These are phyloP conservation scores for Empis livida DNA, from an alignment of 2,888 invertebrate genomes.

Conservation along the genomic window DNA sequence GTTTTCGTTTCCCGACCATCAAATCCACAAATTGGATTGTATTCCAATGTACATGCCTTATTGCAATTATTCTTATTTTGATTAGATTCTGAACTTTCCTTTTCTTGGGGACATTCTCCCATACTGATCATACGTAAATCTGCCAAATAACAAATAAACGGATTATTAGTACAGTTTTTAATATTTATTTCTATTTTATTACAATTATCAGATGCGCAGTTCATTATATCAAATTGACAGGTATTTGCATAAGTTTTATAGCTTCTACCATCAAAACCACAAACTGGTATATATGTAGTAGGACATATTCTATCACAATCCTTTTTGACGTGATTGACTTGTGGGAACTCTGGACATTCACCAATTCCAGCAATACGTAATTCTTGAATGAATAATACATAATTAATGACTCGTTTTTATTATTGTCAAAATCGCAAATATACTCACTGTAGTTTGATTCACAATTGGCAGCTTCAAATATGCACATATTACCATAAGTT, in stretches of 20 bases:
- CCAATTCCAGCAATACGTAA: background rate
- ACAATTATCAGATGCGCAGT: background rate
- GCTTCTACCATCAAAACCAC: constrained; percentile 1
- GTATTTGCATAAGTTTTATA: background rate
- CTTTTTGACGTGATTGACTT: no score
- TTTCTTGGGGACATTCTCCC: no score
- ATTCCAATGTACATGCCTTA: background rate
- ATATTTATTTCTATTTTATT: background rate
- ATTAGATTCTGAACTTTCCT: no score
- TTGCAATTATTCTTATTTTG: background rate
- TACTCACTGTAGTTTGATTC: background rate
- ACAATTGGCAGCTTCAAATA: constrained; percentile 2
- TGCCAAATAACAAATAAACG: background rate
- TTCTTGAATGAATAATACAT: background rate
- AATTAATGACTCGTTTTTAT: background rate
- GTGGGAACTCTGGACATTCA: background rate
- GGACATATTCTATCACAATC: constrained; percentile 2
- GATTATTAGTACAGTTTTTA: no score
- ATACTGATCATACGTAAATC: no score
- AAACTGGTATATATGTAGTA: background rate
- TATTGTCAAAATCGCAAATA: background rate
- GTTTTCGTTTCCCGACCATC: background rate
- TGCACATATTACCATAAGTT: background rate
- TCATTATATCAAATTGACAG: background rate
- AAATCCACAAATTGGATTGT: background rate